Evolutionary conservation across 2,113 vertebrate genomes (phyloP), one percentile per base, ranked within the genome.

Genomic region (Leptodactylus fuscus): DNA sequence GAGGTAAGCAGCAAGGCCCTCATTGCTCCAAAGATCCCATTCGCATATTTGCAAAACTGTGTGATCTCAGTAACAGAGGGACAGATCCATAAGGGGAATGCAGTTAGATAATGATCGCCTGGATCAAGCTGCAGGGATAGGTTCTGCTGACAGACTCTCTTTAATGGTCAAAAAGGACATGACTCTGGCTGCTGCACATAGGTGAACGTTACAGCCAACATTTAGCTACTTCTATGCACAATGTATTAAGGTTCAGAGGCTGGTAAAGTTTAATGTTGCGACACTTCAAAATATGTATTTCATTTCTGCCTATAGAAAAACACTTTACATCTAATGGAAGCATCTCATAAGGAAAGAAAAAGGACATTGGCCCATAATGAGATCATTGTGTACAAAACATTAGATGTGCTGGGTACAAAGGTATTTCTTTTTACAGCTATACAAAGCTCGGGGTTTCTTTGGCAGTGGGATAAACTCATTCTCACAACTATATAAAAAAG

Each of bases 391-490:
- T 92, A 94, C 90, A 91, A 93, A 91, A 91, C 92, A 93, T 90
- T 90, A 93, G 89, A 91, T 92, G 91, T 91, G 90, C 92, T 12
- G 91, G 94, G 91, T 94, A 94, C 94, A 95, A 95, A 94, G 91
- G 92, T 94, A 93, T 94, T 95, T 94, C 1, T 83, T 76, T 95
- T 93, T 95, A 94, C 93, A 95, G 93, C 94, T 94, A 94, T 95
- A 94, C 92, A 94, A 95, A 95, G 92, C 93, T 91, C 85, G 90
- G 92, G 86, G 91, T 94, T 95, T 95, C 94, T 95, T 95, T 95
- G 94, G 94, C 94, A 95, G 94, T 94, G 93, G 94, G 91, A 93
- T 93, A 94, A 93, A 93, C 93, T 92, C 93, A 95, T 95, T 94
- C 94, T 94, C 94, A 94, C 94, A 94, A 93, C 94, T 94, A 94